phyloP scores from a whole-genome alignment of 2,888 invertebrate genomes.

The Pegoplata infirma region DNA sequence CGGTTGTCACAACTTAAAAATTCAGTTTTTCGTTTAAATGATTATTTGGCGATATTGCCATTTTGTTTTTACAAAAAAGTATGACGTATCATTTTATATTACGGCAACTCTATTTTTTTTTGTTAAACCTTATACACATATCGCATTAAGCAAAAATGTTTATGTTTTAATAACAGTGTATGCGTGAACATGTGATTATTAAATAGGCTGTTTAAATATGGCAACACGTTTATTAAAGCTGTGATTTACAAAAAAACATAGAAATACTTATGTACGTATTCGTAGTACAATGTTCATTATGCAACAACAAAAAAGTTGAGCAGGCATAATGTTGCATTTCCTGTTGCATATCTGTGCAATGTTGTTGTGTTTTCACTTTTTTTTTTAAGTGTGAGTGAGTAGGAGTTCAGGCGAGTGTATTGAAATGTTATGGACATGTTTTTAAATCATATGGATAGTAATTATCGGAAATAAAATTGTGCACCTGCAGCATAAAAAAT shows the following conservation, averaged over 20 bases:
- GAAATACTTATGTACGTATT: too few species aligned
- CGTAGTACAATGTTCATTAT: slow-evolving; percentile 50
- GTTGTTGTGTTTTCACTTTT: background rate
- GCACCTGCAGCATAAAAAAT: slow-evolving; percentile 38
- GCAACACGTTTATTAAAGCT: slow-evolving; percentile 15
- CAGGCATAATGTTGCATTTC: slow-evolving; percentile 39
- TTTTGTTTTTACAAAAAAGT: too few species aligned
- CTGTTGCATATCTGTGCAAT: slow-evolving; percentile 38
- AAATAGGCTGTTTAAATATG: slow-evolving; percentile 11
- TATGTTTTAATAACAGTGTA: slow-evolving; percentile 6
- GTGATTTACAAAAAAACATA: slow-evolving; percentile 24
- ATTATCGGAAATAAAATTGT: slow-evolving; percentile 47
- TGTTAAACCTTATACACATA: background rate
- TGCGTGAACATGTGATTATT: slow-evolving; percentile 27
- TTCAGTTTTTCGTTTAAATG: too few species aligned
- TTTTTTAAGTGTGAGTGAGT: background rate
- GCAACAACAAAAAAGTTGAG: slow-evolving; percentile 24
- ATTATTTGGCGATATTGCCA: too few species aligned
- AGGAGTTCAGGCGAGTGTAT: background rate
- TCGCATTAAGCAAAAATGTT: background rate
- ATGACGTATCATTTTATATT: too few species aligned
- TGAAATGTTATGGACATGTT: slow-evolving; percentile 17
- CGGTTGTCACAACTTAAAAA: too few species aligned
- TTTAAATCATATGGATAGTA: slow-evolving; percentile 22
- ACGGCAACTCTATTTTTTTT: background rate